Evolutionary conservation across 2,113 vertebrate species (phyloP), one percentile per base, ranked within the genome.

Genomic region (Himantopus leucocephalus): DNA sequence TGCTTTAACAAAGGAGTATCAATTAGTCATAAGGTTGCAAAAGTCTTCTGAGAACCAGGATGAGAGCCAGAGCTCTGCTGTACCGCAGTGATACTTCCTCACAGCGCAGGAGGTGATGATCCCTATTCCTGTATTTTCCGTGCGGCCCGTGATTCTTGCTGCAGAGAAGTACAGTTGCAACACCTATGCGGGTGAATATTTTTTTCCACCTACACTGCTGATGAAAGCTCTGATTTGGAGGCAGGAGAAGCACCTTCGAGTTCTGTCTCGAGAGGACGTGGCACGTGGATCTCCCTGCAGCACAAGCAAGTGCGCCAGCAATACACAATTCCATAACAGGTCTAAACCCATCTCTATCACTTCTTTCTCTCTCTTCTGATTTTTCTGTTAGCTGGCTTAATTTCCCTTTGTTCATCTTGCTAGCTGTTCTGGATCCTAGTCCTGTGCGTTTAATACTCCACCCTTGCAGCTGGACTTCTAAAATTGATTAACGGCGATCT

Each of bases 11-110:
- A 66, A 85, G 34, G 13, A 68, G 12, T 12, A 14, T 50, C 53
- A 22, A 18, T 88, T 71, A 91, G 67, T 96, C 84, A 91, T 10
- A 11, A 71, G 48, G 53, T 79, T 96, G 66, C 87, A 79, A 84
- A 55, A 47, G 50, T 13, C 30, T 82, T 75, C 48, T 87, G 62
- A 91, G 80, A 91, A 90, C 5, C 27, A 41, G 72, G 52, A 59
- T 6, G 59, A 68, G 75, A 77, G 52, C 14, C 12, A 41, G 26
- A 72, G 29, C 12, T 43, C 20, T 63, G 68, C 66, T 32, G 56
- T 19, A n/a, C 14, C 47, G 1, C 83, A 35, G 60, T 4, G 17
- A 35, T 18, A 52, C 96, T 97, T 96, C 96, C 94, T 94, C 90
- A 32, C 43, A 7, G 34, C 1, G 1, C 70, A 89, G 84, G 73